Percentiles rank a stretch among this genome's conserved stretches.
These are phyloP conservation scores for Tupaia tana DNA, from an alignment of 2,113 vertebrate species.

Conservation along the genomic window DNA sequence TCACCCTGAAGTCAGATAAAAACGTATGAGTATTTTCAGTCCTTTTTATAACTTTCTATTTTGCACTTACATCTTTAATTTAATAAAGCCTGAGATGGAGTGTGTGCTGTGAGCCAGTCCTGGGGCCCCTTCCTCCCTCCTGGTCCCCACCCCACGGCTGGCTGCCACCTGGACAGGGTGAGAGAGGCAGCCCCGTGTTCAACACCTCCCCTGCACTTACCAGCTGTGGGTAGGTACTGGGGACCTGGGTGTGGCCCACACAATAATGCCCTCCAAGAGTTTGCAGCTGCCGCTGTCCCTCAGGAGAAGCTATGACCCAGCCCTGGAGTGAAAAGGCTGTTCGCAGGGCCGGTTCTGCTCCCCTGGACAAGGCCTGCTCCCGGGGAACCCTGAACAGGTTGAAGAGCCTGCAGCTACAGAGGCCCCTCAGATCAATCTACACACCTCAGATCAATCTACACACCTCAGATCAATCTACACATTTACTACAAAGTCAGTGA, in stretches of 20 bases:
- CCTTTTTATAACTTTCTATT: background rate
- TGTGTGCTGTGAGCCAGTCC: background rate
- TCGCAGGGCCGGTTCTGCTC: background rate
- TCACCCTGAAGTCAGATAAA: fast-evolving
- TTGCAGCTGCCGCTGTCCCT: background rate
- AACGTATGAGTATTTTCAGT: fast-evolving
- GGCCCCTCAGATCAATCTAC: fast-evolving
- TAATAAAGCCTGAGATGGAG: background rate
- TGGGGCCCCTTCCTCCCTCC: fast-evolving
- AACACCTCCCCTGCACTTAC: fast-evolving
- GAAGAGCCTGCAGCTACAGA: fast-evolving
- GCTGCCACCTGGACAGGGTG: background rate
- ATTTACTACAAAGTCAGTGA: fast-evolving
- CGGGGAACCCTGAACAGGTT: background rate
- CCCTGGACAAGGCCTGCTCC: fast-evolving
- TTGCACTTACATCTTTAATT: background rate
- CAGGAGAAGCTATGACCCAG: background rate
- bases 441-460: too few relatives aligned
- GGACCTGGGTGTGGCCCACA: background rate
- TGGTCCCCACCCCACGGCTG: background rate
- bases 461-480: background rate
- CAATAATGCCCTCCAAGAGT: background rate
- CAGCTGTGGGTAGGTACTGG: background rate
- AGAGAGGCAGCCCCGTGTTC: background rate
- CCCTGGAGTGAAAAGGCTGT: background rate